Conservation (phyloP, 2,113 vertebrate species). For the chimpanzee (Pan troglodytes) region NHGRI_mPanTro3-v2.1_pri NC_072415.2:82651001-82651500, state of each 20-base stretch:
- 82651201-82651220: not conserved
- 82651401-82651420: not conserved
- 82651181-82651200: not conserved
- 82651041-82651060: not conserved
- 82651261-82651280: not conserved
- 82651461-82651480: not conserved
- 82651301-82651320: not conserved
- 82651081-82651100: not conserved
- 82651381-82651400: not conserved
- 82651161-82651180: not conserved
- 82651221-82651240: not conserved
- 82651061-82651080: not conserved
- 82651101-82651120: not conserved
- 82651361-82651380: not conserved
- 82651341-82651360: not conserved
- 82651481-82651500: not conserved
- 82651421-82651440: not conserved
- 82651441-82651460: not conserved
- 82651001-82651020: not conserved
- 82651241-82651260: not conserved
- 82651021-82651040: not conserved
- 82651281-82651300: not conserved
- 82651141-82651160: not conserved
- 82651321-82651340: not conserved
- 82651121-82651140: not conserved